Base-by-base conservation (phyloP, 2,888 invertebrate species). In the Chromoteleia sp. region DNA sequence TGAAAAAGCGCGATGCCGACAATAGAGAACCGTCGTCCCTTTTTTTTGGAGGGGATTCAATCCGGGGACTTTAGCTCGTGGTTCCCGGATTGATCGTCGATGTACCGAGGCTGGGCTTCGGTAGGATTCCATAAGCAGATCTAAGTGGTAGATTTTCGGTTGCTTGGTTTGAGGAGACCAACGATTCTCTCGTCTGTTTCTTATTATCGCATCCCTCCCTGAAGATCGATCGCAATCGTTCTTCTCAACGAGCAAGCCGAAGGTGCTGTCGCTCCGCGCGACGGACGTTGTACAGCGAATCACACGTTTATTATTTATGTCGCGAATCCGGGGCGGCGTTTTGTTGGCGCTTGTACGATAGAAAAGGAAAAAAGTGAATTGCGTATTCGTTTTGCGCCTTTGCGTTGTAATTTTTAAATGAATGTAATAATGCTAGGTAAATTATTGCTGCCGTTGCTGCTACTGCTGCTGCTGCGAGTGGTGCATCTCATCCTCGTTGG, bases 21-120 rank as follows among this genome's bases (percentile, higher is more conserved):
- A 52, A 82, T 85, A 84, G 83, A 82, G 77, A 84, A 85, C 87
- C 84, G 86, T 87, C 86, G 87, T 36, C 21, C 25, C 25, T 14
- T 30, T 14, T 41, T 33, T 33, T 33, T 10, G 10, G 7, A 33
- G 1, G n/a, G 2, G 1, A 33, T 5, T 33, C 7, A 33, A 7
- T 33, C n/a, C 10, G 33, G 7, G 5, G 7, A 33, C 5, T 33
- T 33, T 1, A 33, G 10, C 10, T 1, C 2, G 2, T 10, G 10
- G 33, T 33, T 33, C 33, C 7, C n/a, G 10, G 33, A 33, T 10
- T 33, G 10, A 10, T 33, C 1, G n/a, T 10, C 33, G 14, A 12
- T n/a, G 1, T n/a, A 12, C 87, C 86, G 87, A 84, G 88, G 89
- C 89, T 90, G 90, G 90, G 89, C 89, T 90, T 90, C 87, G 88